These are phyloP conservation scores for Zygogramma bicolorata DNA, from an alignment of 2,888 invertebrate genomes.

Conservation along the genomic window DNA sequence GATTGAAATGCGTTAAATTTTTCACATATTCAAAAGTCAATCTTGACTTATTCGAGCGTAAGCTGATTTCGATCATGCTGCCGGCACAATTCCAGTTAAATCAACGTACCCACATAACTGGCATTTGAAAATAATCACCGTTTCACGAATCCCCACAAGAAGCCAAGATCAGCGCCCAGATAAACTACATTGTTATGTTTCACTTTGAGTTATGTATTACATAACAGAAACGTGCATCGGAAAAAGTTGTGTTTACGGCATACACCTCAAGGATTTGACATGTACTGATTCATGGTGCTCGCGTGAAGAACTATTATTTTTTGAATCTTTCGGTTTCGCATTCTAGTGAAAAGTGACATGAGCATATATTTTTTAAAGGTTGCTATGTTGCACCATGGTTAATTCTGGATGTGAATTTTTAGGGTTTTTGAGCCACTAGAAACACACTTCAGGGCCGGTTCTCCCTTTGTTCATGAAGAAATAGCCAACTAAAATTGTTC, in stretches of 20 bases:
- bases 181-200: slow-evolving; percentile 22
- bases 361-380: too few species aligned
- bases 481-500: too few species aligned
- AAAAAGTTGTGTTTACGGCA: slow-evolving; percentile 6
- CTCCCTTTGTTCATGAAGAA: too few species aligned
- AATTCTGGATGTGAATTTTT: too few species aligned
- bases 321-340: background rate
- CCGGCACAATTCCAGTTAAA: background rate
- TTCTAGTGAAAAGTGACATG: background rate
- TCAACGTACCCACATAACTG: slow-evolving; percentile 14
- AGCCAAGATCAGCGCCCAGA: slow-evolving; percentile 18
- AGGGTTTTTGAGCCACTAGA: too few species aligned
- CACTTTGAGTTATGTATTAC: slow-evolving; percentile 11
- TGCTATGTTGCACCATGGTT: too few species aligned
- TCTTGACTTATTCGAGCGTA: background rate
- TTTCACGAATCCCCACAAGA: slow-evolving; percentile 21
- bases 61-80: background rate
- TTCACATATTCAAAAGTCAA: background rate
- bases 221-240: slow-evolving; percentile 12
- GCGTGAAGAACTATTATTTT: background rate
- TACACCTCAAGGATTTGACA: slow-evolving; percentile 16
- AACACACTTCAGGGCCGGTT: too few species aligned
- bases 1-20: too few species aligned
- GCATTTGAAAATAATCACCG: slow-evolving; percentile 22
- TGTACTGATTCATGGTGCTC: background rate